A percentile compares a stretch with the other conserved stretches of the same genome.
Evolutionary conservation across 2,797 vertebrate genomes (phyloP).

Genomic region (Valencia hispanica): DNA sequence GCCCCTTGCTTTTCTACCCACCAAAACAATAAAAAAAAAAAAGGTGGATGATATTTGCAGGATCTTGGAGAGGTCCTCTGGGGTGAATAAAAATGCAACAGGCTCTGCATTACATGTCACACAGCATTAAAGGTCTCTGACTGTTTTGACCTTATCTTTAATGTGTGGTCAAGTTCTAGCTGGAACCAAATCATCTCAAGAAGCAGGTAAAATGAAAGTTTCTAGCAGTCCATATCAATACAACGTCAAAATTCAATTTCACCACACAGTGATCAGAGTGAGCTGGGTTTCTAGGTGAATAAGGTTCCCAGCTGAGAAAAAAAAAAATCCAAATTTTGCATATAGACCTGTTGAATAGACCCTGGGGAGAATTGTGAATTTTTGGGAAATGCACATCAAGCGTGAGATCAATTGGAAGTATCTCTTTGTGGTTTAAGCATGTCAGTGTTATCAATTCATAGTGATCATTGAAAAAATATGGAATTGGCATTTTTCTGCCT

Average conservation of each 20-base stretch:
- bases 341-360: background rate
- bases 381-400: background rate
- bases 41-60: background rate
- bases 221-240: background rate
- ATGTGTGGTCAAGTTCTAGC: background rate
- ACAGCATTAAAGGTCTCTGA: background rate
- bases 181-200: background rate
- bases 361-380: background rate
- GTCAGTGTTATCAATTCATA: background rate
- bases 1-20: background rate
- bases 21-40: background rate
- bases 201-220: background rate
- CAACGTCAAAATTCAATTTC: background rate
- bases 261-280: background rate
- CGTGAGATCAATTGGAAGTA: background rate
- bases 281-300: background rate
- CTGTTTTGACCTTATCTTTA: background rate
- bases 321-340: background rate
- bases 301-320: background rate
- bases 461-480: background rate
- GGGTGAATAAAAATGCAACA: background rate
- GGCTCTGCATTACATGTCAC: background rate
- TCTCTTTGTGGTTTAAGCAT: background rate
- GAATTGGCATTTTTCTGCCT: background rate
- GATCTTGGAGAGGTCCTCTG: background rate